Conservation (phyloP, 2,888 invertebrate genomes). For the Bombylius discolor region DNA sequence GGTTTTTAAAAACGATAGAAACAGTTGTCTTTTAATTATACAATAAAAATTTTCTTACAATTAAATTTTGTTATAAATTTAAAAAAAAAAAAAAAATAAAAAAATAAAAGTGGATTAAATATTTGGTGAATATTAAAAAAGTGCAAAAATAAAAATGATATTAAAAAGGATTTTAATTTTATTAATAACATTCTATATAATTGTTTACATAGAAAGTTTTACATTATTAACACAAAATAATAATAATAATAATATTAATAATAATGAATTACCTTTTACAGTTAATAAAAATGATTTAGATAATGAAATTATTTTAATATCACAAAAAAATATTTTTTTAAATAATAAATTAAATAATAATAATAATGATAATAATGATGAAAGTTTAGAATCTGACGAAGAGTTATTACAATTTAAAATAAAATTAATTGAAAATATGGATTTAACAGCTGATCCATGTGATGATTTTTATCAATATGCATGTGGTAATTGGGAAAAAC, state of each 20-base stretch:
- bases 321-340: neutral
- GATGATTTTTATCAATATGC: slow-evolving; percentile 16
- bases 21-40: no score
- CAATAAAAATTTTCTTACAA: no score
- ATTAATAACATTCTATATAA: neutral
- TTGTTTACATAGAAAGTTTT: neutral
- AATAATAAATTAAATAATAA: no score
- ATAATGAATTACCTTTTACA: neutral
- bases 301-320: neutral
- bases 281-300: neutral
- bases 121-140: no score
- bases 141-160: no score
- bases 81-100: no score
- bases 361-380: no score
- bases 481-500: slow-evolving; percentile 14
- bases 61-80: no score
- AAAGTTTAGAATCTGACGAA: neutral
- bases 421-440: slow-evolving; percentile 3
- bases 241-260: neutral
- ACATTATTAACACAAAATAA: neutral
- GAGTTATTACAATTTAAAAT: slow-evolving; percentile 1
- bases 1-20: no score
- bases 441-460: slow-evolving; percentile 11
- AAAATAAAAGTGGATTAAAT: no score
- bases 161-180: neutral